Percentiles rank a stretch among this genome's conserved stretches.
phyloP scores from a whole-genome alignment of 2,888 invertebrate species.

The Scaptomyza polygonia region DNA sequence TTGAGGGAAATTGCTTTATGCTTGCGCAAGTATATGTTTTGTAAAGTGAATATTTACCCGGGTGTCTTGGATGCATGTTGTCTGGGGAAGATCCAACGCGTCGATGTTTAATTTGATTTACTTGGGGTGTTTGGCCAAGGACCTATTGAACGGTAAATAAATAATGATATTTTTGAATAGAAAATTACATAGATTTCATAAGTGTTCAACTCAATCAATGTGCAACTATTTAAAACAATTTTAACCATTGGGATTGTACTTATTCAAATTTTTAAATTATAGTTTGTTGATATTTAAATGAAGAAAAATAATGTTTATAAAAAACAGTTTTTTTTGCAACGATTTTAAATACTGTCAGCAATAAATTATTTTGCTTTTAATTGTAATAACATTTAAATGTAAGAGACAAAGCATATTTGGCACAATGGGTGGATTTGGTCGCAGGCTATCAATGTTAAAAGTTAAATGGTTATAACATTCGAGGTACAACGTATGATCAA shows the following conservation, averaged over 20 bases:
- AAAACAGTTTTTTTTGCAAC: neutral
- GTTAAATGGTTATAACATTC: neutral
- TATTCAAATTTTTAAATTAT: neutral
- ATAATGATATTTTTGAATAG: neutral
- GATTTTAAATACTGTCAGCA: neutral
- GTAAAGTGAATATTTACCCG: conserved; percentile 68
- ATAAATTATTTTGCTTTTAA: neutral
- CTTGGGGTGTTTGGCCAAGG: conserved; percentile 83
- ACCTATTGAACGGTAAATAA: conserved; percentile 69
- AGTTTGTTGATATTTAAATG: neutral
- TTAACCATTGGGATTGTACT: neutral
- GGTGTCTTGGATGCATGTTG: conserved; percentile 83
- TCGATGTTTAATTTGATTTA: conserved; percentile 83
- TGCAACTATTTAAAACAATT: neutral
- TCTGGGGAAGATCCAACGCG: conserved; percentile 84
- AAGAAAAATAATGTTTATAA: neutral
- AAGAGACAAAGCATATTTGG: neutral
- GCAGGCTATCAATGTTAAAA: neutral
- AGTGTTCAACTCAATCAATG: neutral
- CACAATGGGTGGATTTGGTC: neutral
- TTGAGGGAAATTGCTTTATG: no score
- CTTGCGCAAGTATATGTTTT: neutral
- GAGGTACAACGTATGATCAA: neutral
- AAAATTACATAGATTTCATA: neutral
- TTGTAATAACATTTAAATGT: conserved; percentile 3